Conservation (phyloP, 2,113 vertebrate species). For the Donacobius atricapilla region DNA sequence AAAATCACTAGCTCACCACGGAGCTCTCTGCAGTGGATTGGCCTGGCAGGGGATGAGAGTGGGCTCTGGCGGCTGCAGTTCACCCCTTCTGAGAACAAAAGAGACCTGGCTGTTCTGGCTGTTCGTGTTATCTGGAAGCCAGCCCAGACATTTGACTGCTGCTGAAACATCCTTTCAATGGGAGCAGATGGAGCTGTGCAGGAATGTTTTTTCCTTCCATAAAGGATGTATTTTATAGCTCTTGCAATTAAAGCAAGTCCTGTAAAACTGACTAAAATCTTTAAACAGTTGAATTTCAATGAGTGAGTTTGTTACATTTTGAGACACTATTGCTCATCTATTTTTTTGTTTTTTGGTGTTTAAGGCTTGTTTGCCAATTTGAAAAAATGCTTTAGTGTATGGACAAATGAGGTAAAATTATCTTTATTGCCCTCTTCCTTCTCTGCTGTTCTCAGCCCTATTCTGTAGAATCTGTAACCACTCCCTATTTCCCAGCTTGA, state of each 20-base stretch:
- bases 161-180: slow-evolving; percentile 13
- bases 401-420: neutral
- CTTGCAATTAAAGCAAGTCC: neutral
- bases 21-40: neutral
- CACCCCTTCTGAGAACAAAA: neutral
- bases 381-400: neutral
- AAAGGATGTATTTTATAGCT: slow-evolving; percentile 26
- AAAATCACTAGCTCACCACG: neutral
- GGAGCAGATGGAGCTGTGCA: neutral
- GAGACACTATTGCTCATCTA: neutral
- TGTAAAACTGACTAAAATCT: slow-evolving; percentile 22
- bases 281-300: neutral
- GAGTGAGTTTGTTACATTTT: neutral
- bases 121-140: neutral
- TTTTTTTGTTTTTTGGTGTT: neutral
- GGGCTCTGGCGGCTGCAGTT: neutral
- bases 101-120: neutral
- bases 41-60: neutral
- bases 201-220: slow-evolving; percentile 1
- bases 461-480: neutral
- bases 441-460: neutral
- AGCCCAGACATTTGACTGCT: neutral
- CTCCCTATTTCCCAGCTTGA: neutral
- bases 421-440: neutral
- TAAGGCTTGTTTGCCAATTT: neutral